phyloP scores from a whole-genome alignment of 53 echinoderm and acorn worm species.

The Zoroaster sp. region DNA sequence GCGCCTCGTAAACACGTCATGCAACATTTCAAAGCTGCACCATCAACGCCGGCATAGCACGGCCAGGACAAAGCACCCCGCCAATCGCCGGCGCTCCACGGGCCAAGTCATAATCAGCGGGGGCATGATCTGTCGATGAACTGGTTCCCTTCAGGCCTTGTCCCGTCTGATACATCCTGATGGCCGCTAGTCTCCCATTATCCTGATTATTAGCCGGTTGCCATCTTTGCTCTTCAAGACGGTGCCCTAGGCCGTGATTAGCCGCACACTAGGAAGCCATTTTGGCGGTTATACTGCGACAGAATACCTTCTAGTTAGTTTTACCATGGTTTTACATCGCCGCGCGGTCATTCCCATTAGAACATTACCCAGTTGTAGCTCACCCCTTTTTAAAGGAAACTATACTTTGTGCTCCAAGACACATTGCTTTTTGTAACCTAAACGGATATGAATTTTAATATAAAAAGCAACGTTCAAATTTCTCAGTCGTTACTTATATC shows the following conservation, averaged over 20 bases:
- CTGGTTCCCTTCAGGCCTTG: conserved; percentile 45
- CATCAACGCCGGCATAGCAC: neutral
- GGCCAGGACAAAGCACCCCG: neutral
- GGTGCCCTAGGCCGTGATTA: conserved; percentile 33
- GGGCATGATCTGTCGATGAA: neutral
- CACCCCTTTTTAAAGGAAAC: too few species aligned
- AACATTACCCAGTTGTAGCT: neutral
- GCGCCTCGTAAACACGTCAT: conserved; percentile 33
- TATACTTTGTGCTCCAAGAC: too few species aligned
- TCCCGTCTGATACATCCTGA: conserved; percentile 46
- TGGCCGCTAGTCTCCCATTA: conserved; percentile 30
- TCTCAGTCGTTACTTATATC: too few species aligned
- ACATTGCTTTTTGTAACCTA: too few species aligned
- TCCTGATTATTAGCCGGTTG: conserved; percentile 18
- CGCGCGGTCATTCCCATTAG: conserved; percentile 39
- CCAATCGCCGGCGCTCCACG: neutral
- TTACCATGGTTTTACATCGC: neutral
- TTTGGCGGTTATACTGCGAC: neutral
- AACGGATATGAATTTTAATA: too few species aligned
- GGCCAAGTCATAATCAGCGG: neutral
- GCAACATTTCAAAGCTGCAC: neutral
- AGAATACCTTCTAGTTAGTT: neutral
- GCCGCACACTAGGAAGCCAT: conserved; percentile 15
- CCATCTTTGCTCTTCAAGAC: conserved; percentile 4
- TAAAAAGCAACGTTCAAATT: too few species aligned